Conservation (phyloP, 2,888 invertebrate genomes). For the Nemotelus pantherinus region DNA sequence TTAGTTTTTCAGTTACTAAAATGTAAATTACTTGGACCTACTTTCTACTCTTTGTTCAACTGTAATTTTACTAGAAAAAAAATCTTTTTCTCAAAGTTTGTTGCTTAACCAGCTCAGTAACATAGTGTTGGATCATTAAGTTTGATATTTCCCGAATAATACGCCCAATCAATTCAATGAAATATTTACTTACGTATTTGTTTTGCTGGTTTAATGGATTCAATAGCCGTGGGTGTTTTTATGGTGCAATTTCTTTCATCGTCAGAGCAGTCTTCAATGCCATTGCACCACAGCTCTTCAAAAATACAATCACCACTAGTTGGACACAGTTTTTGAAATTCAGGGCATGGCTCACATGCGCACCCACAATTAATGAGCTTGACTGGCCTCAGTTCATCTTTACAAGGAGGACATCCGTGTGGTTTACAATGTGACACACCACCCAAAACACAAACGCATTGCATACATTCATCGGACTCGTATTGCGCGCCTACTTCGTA, state of each 20-base stretch:
- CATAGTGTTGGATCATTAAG: no score
- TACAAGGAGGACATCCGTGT: constrained; percentile 75
- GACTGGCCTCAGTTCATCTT: constrained; percentile 68
- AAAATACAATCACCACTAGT: constrained; percentile 79
- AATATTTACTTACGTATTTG: no score
- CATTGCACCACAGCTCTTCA: constrained; percentile 80
- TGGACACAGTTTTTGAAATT: constrained; percentile 74
- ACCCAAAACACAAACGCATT: constrained; percentile 81
- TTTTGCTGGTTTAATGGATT: no score
- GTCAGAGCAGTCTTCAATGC: constrained; percentile 82
- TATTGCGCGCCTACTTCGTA: constrained; percentile 78
- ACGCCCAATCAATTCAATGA: no score
- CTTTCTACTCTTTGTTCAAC: no score
- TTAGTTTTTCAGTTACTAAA: no score
- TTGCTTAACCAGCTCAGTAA: no score
- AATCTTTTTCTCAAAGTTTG: no score
- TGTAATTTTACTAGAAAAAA: no score
- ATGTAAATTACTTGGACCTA: no score
- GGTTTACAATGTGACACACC: constrained; percentile 77
- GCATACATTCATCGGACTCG: constrained; percentile 77
- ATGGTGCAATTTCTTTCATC: constrained; percentile 76
- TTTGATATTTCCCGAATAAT: no score
- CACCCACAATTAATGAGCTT: constrained; percentile 75
- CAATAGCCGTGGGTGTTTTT: no score
- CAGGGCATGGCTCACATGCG: constrained; percentile 76